These are phyloP conservation scores for Stegodyphus dumicola DNA, from an alignment of 1,140 invertebrate genomes.

Conservation along the genomic window DNA sequence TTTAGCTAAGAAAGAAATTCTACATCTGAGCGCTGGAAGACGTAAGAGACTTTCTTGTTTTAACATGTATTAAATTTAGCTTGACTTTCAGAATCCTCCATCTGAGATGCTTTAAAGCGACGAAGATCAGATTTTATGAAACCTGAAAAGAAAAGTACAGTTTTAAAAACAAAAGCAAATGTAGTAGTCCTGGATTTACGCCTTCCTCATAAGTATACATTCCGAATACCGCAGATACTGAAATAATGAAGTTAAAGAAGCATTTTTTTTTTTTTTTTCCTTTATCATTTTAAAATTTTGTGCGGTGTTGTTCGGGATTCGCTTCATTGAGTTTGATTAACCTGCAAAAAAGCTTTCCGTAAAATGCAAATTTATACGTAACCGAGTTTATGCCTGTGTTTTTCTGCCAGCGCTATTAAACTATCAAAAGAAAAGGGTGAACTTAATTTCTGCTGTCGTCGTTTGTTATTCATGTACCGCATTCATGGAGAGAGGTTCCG, in stretches of 20 bases:
- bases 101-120: conserved; percentile 31
- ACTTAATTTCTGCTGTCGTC: too few relatives aligned
- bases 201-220: neutral
- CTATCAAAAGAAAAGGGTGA: too few relatives aligned
- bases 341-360: too few relatives aligned
- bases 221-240: neutral
- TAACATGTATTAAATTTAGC: conserved; percentile 23
- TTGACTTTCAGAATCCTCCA: neutral
- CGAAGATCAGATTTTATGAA: conserved; percentile 50
- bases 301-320: too few relatives aligned
- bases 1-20: too few relatives aligned
- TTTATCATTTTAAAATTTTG: neutral
- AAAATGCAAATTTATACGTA: too few relatives aligned
- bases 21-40: conserved; percentile 13
- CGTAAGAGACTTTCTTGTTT: neutral
- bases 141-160: conserved; percentile 13
- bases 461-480: too few relatives aligned
- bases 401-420: too few relatives aligned
- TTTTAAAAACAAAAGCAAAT: neutral
- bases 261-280: neutral
- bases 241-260: neutral
- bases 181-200: neutral
- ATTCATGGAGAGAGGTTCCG: too few relatives aligned
- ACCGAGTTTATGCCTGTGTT: too few relatives aligned
- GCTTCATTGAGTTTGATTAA: too few relatives aligned